phyloP scores from a whole-genome alignment of 2,888 invertebrate species.

The Cantharis lateralis region DNA sequence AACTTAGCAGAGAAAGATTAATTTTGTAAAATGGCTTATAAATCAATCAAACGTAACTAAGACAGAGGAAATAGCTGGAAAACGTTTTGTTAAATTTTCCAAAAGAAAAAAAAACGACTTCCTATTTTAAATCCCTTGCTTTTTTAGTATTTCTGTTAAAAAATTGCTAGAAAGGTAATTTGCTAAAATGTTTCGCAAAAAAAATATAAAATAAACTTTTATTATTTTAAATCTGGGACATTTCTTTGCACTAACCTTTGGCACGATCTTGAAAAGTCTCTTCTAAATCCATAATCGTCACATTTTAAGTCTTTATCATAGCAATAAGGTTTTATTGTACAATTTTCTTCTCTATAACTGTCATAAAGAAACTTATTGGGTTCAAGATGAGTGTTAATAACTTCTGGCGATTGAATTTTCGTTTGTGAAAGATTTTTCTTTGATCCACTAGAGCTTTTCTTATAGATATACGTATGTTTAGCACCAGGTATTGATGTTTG shows the following conservation, averaged over 20 bases:
- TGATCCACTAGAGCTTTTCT: constrained; percentile 55
- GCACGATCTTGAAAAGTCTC: constrained; percentile 42
- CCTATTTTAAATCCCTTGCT: neutral
- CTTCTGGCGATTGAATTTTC: constrained; percentile 52
- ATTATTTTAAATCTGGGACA: neutral
- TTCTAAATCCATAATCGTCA: constrained; percentile 51
- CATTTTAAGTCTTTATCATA: constrained; percentile 49
- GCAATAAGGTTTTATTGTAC: constrained; percentile 44
- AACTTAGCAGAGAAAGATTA: neutral
- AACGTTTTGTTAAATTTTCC: neutral
- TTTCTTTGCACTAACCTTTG: constrained; percentile 38
- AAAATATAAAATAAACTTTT: neutral
- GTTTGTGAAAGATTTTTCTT: constrained; percentile 31
- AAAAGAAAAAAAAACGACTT: neutral
- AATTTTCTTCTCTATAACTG: constrained; percentile 46
- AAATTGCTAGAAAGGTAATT: neutral
- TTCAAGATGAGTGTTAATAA: constrained; percentile 53
- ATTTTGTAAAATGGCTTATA: neutral
- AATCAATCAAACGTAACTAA: neutral
- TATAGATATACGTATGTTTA: constrained; percentile 42
- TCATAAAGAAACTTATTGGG: constrained; percentile 46
- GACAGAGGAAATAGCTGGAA: neutral
- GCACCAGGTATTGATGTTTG: constrained; percentile 10
- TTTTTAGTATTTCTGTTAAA: neutral
- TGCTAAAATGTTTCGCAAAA: neutral